Evolutionary conservation across 2,888 invertebrate species (phyloP), one percentile per base, ranked within the genome.

Genomic region (Microplitis deprimator): DNA sequence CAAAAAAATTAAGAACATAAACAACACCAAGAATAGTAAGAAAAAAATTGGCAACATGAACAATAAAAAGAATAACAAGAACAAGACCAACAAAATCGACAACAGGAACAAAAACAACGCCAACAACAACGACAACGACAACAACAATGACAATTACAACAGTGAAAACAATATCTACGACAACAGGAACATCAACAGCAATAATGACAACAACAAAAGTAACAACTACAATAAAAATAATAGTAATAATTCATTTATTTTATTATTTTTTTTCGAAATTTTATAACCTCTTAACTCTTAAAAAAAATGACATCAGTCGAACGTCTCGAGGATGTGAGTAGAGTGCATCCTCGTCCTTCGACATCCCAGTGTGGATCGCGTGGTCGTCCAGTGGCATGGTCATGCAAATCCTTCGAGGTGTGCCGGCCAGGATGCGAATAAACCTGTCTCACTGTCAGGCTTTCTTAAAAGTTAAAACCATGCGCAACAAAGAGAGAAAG

Each of bases 381-480:
- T 71, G 71, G 71, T 71, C 71, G 71, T 71, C 39, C n/a, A 61
- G 64, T 64, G 72, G 74, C 74, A 68, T 77, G 77, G 77, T 64
- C 81, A 82, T 80, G 82, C 84, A 83, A 83, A 84, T 85, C 83
- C 84, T 82, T 83, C 82, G 84, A 82, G 82, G 79, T 80, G 80
- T 70, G 70, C 78, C 80, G 77, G 78, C 77, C 74, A 71, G 75
- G 77, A 76, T 59, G 73, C 76, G 81, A 83, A 84, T 85, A 85
- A 85, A 85, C 84, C 84, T 85, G 84, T 84, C 84, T 80, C 75
- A 73, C 80, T 80, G 79, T 79, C 81, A 76, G 81, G 77, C 79
- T 81, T 82, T 84, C 81, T 83, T 79, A 81, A 81, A 82, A 83
- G 82, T 82, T 83, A 80, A 84, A 82, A 83, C 81, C 82, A 77